Conservation (phyloP, 2,113 vertebrate genomes). For the Mola mola region DNA sequence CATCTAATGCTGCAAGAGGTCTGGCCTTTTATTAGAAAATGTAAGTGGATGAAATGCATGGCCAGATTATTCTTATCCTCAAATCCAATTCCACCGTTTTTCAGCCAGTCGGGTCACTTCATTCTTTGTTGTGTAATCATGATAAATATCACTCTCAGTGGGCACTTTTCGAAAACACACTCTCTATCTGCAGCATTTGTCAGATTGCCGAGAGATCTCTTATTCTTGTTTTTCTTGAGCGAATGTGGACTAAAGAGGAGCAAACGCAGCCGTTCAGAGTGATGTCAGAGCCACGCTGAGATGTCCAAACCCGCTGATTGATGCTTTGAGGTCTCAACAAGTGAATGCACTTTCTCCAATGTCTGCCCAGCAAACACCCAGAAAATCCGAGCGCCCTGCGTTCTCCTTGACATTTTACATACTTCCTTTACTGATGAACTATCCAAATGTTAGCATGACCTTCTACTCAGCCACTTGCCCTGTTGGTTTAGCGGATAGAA, state of each 20-base stretch:
- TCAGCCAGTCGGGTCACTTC: slow-evolving; percentile 39
- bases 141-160: slow-evolving; percentile 48
- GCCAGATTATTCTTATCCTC: slow-evolving; percentile 8
- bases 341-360: slow-evolving; percentile 66
- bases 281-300: slow-evolving; percentile 44
- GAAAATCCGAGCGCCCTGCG: neutral
- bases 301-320: slow-evolving; percentile 44
- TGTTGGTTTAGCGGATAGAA: neutral
- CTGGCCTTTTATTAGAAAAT: slow-evolving; percentile 37
- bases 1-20: no score
- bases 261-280: slow-evolving; percentile 27
- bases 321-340: slow-evolving; percentile 49
- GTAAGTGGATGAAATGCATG: slow-evolving; percentile 2
- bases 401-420: slow-evolving; percentile 52
- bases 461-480: slow-evolving; percentile 13
- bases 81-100: slow-evolving; percentile 35
- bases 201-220: slow-evolving; percentile 45
- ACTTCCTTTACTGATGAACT: slow-evolving; percentile 37
- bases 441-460: slow-evolving; percentile 20
- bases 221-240: slow-evolving; percentile 53
- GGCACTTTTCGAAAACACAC: slow-evolving; percentile 59
- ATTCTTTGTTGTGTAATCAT: slow-evolving; percentile 56
- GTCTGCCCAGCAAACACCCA: slow-evolving; percentile 31
- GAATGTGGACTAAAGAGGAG: slow-evolving; percentile 49
- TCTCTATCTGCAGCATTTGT: slow-evolving; percentile 44